Conservation (phyloP, 2,113 vertebrate genomes). For the Acanthisitta chloris region DNA sequence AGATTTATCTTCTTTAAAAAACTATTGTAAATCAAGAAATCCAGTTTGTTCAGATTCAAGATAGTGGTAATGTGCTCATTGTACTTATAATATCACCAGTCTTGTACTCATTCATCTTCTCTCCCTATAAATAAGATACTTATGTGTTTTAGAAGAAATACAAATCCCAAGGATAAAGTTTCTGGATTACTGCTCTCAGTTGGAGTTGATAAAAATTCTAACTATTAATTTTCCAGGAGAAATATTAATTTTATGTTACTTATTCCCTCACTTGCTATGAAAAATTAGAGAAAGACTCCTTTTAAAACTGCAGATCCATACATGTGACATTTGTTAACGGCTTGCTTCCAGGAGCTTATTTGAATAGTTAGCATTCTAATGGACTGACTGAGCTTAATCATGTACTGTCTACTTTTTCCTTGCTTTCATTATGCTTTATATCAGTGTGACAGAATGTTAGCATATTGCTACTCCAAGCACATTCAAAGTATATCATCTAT, state of each 20-base stretch:
- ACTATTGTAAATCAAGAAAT: background rate
- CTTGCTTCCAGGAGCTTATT: background rate
- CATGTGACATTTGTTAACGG: accelerated
- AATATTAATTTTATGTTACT: background rate
- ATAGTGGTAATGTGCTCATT: background rate
- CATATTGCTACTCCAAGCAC: background rate
- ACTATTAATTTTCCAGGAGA: background rate
- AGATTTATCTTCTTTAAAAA: background rate
- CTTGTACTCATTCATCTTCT: background rate
- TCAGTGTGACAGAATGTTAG: background rate
- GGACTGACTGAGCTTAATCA: background rate
- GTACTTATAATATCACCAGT: background rate
- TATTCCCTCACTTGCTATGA: background rate
- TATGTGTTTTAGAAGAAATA: background rate
- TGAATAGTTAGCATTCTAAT: background rate
- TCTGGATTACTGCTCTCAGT: background rate
- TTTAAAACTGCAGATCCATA: background rate
- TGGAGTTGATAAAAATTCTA: background rate
- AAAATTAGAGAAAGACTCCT: background rate
- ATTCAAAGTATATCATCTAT: background rate
- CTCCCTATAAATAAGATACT: background rate
- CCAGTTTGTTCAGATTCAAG: background rate
- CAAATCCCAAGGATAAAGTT: background rate
- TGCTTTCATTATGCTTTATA: background rate
- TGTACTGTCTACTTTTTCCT: background rate